Base-by-base conservation (phyloP, 2,797 vertebrate species). In the Falco peregrinus region DNA sequence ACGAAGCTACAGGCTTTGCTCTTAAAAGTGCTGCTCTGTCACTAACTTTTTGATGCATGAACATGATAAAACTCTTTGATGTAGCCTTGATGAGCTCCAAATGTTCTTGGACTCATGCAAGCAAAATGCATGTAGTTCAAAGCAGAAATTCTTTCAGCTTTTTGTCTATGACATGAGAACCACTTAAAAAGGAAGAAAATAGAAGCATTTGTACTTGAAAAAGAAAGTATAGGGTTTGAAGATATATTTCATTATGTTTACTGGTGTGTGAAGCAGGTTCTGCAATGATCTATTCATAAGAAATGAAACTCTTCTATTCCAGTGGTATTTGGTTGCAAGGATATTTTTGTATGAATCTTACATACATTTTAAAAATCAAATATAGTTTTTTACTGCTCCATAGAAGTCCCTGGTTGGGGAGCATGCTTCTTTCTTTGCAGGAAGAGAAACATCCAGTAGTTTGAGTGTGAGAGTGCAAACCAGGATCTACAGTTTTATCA, bases 11-110 rank as follows among this genome's bases (percentile, higher is more conserved):
- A 60, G 77, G 9, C n/a, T 90, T 88, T 91, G 25, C 50, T 92
- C 16, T 87, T 87, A 61, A 50, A 91, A 84, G 37, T 71, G 24
- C 37, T 65, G 43, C n/a, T 94, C 74, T 89, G 56, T 81, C 77
- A 93, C 31, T 74, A 82, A 57, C 35, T 95, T 95, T 96, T 87
- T 84, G 89, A 84, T 73, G 63, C 77, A 77, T 1, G 5, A 82
- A 68, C 50, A 85, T 59, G 57, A 85, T 51, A 84, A 93, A 83
- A 87, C 51, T 82, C 95, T 97, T 97, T 97, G 95, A 97, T 97
- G 94, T 93, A 77, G 71, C 53, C 69, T 90, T 96, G 89, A 95
- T 85, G 90, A 96, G 75, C 65, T 92, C 68, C 60, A 94, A 85
- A 96, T 93, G 83, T 84, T 90, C 61, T 84, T 90, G 82, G 64